Percentiles rank a stretch among this genome's conserved stretches.
phyloP scores from a whole-genome alignment of 2,113 vertebrate genomes.

The Erythrocercus mccallii region DNA sequence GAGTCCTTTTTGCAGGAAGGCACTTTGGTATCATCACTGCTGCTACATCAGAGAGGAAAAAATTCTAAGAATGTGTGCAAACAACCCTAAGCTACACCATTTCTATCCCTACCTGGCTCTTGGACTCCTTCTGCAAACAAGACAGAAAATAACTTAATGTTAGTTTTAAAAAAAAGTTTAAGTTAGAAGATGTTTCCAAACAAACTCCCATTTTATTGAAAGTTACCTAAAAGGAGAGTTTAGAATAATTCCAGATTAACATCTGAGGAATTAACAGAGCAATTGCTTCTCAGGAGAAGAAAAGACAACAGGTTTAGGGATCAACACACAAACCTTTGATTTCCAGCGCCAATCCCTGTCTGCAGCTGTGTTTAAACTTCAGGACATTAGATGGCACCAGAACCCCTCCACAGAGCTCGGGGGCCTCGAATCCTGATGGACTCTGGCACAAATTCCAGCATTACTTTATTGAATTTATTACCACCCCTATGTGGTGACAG shows the following conservation, averaged over 20 bases:
- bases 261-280: not conserved
- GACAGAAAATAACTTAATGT: not conserved
- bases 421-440: not conserved
- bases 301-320: not conserved
- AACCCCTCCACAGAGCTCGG: not conserved
- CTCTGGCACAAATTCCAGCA: not conserved
- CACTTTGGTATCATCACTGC: not conserved
- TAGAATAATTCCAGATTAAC: not conserved
- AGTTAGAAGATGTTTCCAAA: not conserved
- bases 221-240: not conserved
- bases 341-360: fast-evolving
- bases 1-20: not conserved
- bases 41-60: not conserved
- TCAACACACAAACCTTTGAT: not conserved
- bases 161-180: not conserved
- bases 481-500: constrained; percentile 18
- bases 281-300: not conserved
- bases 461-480: not conserved
- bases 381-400: constrained; percentile 32
- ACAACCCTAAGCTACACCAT: not conserved
- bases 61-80: not conserved
- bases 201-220: not conserved
- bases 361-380: not conserved
- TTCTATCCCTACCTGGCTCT: not conserved
- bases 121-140: not conserved